Conservation (phyloP, 2,797 vertebrate species). For the Cyprinella venusta region DNA sequence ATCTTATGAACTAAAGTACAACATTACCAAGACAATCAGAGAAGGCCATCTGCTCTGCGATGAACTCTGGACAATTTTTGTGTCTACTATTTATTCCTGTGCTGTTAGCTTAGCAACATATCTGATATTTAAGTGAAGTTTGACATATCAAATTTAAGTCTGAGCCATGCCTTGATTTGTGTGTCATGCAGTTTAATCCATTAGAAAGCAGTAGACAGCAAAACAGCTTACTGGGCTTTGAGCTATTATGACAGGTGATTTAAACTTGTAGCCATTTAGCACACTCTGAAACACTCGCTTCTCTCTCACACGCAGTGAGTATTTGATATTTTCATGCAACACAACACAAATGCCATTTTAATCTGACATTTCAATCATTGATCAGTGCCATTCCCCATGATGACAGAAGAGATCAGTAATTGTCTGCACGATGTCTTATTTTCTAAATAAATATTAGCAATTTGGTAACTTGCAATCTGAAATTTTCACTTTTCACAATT, state of each 20-base stretch:
- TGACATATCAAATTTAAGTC: neutral
- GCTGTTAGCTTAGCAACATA: neutral
- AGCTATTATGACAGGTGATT: constrained; percentile 3
- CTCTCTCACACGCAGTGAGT: neutral
- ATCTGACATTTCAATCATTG: constrained; percentile 34
- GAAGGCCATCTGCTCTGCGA: neutral
- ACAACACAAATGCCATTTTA: constrained; percentile 25
- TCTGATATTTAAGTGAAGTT: too few relatives aligned
- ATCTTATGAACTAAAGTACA: neutral
- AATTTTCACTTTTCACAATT: constrained; percentile 7
- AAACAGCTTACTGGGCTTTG: neutral
- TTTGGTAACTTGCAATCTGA: neutral
- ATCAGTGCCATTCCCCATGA: constrained; percentile 13
- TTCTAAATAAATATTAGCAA: neutral
- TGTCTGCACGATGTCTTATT: constrained; percentile 10
- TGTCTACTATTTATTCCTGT: neutral
- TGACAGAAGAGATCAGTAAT: neutral
- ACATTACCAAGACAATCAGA: neutral
- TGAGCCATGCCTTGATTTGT: neutral
- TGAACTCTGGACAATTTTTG: neutral
- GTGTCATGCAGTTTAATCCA: neutral
- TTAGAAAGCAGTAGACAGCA: neutral
- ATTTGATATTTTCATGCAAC: constrained; percentile 18
- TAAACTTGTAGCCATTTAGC: neutral
- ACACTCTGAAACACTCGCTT: neutral